phyloP scores from a whole-genome alignment of 2,113 vertebrate genomes.

The Manacus vitellinus region DNA sequence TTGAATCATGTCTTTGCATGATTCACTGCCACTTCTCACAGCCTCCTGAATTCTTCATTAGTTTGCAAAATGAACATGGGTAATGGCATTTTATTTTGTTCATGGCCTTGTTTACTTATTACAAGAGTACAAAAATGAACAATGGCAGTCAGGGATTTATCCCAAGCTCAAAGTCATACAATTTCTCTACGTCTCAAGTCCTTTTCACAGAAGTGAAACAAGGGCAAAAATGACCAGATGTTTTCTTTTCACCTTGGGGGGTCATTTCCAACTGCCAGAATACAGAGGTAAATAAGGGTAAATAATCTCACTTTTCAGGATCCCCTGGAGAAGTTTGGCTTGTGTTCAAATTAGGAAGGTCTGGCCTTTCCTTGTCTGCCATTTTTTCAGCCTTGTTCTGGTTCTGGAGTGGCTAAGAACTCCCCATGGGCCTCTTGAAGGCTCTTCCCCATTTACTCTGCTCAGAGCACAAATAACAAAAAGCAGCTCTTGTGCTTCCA shows the following conservation, averaged over 20 bases:
- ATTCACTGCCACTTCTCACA: background rate
- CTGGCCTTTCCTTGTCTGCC: background rate
- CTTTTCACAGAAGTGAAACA: background rate
- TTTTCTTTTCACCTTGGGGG: background rate
- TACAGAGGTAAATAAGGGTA: background rate
- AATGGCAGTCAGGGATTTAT: background rate
- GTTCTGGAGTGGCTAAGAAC: background rate
- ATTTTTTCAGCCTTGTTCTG: background rate
- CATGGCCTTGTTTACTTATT: background rate
- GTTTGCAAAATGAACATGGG: background rate
- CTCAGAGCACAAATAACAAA: background rate
- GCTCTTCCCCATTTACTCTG: background rate
- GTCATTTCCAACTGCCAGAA: background rate
- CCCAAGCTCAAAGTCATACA: background rate
- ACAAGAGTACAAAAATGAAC: background rate
- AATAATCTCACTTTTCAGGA: background rate
- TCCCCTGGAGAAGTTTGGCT: background rate
- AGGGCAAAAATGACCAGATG: background rate
- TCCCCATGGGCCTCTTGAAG: accelerated
- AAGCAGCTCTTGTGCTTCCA: background rate
- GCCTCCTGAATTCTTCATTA: background rate
- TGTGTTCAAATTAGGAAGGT: background rate
- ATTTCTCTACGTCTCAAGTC: background rate
- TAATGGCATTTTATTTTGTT: conserved; percentile 8
- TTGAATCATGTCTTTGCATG: background rate